Conservation (phyloP, 2,113 vertebrate genomes). For the Melanostigma gelatinosum region DNA sequence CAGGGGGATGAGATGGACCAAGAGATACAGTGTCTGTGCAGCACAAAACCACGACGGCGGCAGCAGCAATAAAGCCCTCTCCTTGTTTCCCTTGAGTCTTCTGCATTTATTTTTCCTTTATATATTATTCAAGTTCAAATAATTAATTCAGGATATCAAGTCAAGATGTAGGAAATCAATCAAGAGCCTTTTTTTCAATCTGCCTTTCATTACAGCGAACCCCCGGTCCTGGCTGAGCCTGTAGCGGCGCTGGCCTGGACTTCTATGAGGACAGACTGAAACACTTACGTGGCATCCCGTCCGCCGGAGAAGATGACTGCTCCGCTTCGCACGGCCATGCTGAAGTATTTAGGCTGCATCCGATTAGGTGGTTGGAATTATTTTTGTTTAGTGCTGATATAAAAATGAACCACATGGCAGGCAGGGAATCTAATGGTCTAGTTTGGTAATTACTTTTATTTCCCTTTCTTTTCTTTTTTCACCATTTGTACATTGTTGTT, state of each 20-base stretch:
- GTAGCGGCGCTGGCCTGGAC: slow-evolving; percentile 73
- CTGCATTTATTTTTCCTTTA: slow-evolving; percentile 85
- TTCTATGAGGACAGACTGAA: slow-evolving; percentile 77
- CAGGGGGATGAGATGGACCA: slow-evolving; percentile 64
- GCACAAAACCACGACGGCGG: slow-evolving; percentile 27
- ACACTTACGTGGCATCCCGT: slow-evolving; percentile 80
- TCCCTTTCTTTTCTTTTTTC: slow-evolving; percentile 37
- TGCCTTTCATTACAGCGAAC: slow-evolving; percentile 80
- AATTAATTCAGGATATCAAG: slow-evolving; percentile 89
- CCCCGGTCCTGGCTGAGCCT: slow-evolving; percentile 71
- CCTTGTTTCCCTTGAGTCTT: slow-evolving; percentile 77
- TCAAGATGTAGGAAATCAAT: slow-evolving; percentile 89
- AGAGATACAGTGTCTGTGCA: slow-evolving; percentile 58
- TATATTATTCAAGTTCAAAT: slow-evolving; percentile 88
- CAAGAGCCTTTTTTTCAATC: slow-evolving; percentile 76
- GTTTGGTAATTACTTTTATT: slow-evolving; percentile 50
- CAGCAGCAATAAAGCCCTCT: slow-evolving; percentile 61
- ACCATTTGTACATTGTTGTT: slow-evolving; percentile 23
- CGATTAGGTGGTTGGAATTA: slow-evolving; percentile 79
- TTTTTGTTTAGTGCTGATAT: slow-evolving; percentile 75
- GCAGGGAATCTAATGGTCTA: slow-evolving; percentile 55
- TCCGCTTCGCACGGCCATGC: slow-evolving; percentile 67
- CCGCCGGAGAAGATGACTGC: slow-evolving; percentile 72
- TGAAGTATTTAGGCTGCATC: slow-evolving; percentile 82
- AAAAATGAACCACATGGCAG: slow-evolving; percentile 77